Percentiles rank a stretch among this genome's conserved stretches.
These are phyloP conservation scores for Latheticus oryzae DNA, from an alignment of 2,888 invertebrate species.

Conservation along the genomic window DNA sequence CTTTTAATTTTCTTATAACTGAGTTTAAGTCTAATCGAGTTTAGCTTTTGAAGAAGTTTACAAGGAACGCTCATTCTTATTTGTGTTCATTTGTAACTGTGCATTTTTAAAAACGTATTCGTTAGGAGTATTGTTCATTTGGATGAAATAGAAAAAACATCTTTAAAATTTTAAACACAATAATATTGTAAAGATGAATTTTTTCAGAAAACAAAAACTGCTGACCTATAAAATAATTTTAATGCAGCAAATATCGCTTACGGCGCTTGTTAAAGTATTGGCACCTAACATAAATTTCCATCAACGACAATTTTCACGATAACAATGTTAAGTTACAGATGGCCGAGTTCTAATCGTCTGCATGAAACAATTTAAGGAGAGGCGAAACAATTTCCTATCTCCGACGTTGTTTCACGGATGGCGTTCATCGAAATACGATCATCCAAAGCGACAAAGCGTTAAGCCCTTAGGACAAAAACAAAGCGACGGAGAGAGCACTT, in stretches of 20 bases:
- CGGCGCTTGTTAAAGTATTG: constrained; percentile 43
- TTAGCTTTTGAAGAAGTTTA: constrained; percentile 45
- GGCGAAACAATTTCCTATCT: constrained; percentile 64
- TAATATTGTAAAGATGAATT: constrained; percentile 2
- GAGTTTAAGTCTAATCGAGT: constrained; percentile 48
- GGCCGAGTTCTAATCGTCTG: constrained; percentile 65
- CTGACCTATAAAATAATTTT: constrained; percentile 31
- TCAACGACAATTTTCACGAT: constrained; percentile 61
- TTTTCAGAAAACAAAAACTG: constrained; percentile 22
- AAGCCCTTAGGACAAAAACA: constrained; percentile 32
- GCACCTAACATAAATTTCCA: constrained; percentile 54
- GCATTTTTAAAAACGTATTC: constrained; percentile 40
- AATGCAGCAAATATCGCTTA: constrained; percentile 36
- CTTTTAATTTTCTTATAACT: constrained; percentile 48
- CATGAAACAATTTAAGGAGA: constrained; percentile 66
- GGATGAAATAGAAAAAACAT: no score
- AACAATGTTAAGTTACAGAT: constrained; percentile 64
- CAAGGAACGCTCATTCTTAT: constrained; percentile 41
- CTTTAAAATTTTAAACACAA: constrained; percentile 19
- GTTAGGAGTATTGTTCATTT: constrained; percentile 38
- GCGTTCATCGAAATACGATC: constrained; percentile 59
- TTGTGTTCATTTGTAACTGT: constrained; percentile 42
- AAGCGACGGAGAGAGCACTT: no score
- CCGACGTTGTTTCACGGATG: constrained; percentile 64
- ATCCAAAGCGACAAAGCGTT: constrained; percentile 50